phyloP scores from a whole-genome alignment of 2,797 vertebrate species.

The Syngnathus acus region DNA sequence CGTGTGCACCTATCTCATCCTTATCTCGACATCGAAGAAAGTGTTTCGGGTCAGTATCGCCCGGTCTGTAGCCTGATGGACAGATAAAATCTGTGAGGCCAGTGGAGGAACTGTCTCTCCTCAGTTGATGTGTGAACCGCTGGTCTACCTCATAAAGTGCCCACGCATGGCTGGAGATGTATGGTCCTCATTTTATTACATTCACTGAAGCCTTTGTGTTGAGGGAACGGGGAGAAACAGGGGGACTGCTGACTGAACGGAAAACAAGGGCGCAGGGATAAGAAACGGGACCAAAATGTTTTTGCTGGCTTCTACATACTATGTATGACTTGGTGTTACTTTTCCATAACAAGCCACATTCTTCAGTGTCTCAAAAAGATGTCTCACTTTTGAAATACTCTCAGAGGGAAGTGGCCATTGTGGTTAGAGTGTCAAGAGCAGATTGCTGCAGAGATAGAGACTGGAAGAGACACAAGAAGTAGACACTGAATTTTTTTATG shows the following conservation, averaged over 20 bases:
- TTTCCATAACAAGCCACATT: slow-evolving; percentile 20
- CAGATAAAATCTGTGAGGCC: slow-evolving; percentile 56
- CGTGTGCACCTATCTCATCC: slow-evolving; percentile 12
- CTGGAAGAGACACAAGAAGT: not conserved
- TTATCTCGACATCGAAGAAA: slow-evolving; percentile 59
- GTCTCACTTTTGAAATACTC: not conserved
- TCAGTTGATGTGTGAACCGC: slow-evolving; percentile 55
- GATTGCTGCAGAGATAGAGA: not conserved
- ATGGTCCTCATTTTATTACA: slow-evolving; percentile 61
- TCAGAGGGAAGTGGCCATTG: not conserved
- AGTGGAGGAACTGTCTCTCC: slow-evolving; percentile 35
- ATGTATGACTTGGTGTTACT: slow-evolving; percentile 7
- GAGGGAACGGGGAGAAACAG: slow-evolving; percentile 5
- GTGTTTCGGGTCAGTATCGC: slow-evolving; percentile 34
- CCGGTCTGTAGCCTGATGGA: slow-evolving; percentile 36
- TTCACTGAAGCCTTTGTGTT: slow-evolving; percentile 39
- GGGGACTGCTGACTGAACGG: slow-evolving; percentile 37
- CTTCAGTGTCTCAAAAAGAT: not conserved
- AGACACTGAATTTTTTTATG: not conserved
- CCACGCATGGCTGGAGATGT: slow-evolving; percentile 59
- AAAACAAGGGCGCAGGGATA: slow-evolving; percentile 33
- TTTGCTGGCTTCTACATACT: slow-evolving; percentile 12
- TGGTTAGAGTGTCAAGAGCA: not conserved
- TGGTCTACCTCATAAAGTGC: slow-evolving; percentile 53
- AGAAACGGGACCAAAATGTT: slow-evolving; percentile 8